Conservation (phyloP, 1,140 invertebrate genomes). For the Cotesia typhae region DNA sequence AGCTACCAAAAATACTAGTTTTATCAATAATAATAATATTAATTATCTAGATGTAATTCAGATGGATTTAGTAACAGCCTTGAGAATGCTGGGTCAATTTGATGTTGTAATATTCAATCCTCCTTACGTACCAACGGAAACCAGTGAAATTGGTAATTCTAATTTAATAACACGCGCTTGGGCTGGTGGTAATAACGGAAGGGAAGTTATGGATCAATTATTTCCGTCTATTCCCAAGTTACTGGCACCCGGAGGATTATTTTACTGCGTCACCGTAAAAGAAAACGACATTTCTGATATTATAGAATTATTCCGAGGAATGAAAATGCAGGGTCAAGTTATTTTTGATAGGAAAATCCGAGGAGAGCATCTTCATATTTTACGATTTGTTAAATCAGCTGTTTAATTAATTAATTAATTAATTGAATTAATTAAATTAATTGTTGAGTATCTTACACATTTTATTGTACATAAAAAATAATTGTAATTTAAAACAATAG, state of each 20-base stretch:
- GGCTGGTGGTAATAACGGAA: conserved; percentile 85
- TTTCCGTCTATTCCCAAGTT: conserved; percentile 74
- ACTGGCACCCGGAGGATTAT: conserved; percentile 75
- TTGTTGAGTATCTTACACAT: conserved; percentile 9
- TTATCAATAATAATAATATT: conserved; percentile 70
- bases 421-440: not conserved
- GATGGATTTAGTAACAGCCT: conserved; percentile 72
- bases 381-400: conserved; percentile 65
- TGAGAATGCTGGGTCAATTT: conserved; percentile 66
- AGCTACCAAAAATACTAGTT: conserved; percentile 74
- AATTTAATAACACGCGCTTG: conserved; percentile 74
- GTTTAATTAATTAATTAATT: conserved; percentile 13
- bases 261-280: conserved; percentile 86
- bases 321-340: conserved; percentile 70
- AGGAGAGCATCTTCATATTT: conserved; percentile 76
- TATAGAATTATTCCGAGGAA: conserved; percentile 67
- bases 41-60: conserved; percentile 70
- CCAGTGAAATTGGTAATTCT: conserved; percentile 71
- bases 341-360: conserved; percentile 76
- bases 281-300: conserved; percentile 87
- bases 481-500: not conserved
- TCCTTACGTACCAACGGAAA: conserved; percentile 92
- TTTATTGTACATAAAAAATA: conserved; percentile 26
- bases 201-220: conserved; percentile 82
- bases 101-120: conserved; percentile 97